These are phyloP conservation scores for Motacilla tschutschensis DNA, from an alignment of 2,113 vertebrate genomes.

Conservation along the genomic window DNA sequence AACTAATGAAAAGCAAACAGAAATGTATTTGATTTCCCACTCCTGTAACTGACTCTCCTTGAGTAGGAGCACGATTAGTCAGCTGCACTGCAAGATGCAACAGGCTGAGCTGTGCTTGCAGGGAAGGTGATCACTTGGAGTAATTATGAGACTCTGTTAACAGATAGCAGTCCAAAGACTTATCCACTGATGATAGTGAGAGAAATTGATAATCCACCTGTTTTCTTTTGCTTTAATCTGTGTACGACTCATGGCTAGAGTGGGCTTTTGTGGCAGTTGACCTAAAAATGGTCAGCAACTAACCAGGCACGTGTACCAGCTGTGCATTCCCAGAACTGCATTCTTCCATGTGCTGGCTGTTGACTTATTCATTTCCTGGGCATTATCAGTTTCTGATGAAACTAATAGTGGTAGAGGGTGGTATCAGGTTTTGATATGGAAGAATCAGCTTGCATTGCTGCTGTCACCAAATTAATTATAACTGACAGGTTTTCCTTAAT, in stretches of 20 bases:
- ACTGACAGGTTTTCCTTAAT: background rate
- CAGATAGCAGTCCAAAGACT: background rate
- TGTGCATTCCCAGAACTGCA: background rate
- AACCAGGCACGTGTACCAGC: background rate
- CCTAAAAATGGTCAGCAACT: background rate
- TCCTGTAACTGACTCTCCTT: constrained; percentile 31
- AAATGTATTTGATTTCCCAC: constrained; percentile 42
- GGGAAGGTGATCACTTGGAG: background rate
- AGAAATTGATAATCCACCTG: background rate
- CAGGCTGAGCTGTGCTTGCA: background rate
- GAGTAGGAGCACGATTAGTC: background rate
- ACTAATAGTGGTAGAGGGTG: background rate
- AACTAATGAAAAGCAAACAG: constrained; percentile 52
- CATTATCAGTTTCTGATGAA: background rate
- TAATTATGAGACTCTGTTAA: background rate
- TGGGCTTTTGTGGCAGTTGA: background rate
- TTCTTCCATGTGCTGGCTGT: background rate
- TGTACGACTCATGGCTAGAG: background rate
- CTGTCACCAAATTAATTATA: background rate
- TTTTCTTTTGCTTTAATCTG: background rate
- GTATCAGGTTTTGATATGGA: background rate
- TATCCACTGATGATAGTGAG: background rate
- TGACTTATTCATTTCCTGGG: background rate
- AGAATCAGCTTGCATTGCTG: background rate
- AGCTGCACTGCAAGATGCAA: constrained; percentile 13